These are phyloP conservation scores for Eleutherodactylus coqui DNA, from an alignment of 2,797 vertebrate genomes.

Conservation along the genomic window DNA sequence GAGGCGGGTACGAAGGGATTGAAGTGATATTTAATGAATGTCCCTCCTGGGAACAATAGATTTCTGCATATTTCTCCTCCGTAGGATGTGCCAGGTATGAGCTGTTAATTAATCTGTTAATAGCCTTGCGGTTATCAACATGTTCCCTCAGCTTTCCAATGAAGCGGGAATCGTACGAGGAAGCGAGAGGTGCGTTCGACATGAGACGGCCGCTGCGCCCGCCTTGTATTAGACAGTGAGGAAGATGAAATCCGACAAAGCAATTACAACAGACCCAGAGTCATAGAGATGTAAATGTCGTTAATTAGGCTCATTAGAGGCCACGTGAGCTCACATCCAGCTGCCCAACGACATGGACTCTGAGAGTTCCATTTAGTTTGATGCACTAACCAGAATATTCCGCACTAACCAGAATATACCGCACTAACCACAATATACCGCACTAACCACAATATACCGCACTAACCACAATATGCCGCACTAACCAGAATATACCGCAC, in stretches of 20 bases:
- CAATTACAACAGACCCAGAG: constrained; percentile 32
- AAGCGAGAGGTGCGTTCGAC: not conserved
- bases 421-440: too few species aligned
- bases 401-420: too few species aligned
- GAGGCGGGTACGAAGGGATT: too few species aligned
- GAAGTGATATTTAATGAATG: not conserved
- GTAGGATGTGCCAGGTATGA: constrained; percentile 31
- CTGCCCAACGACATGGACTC: constrained; percentile 8
- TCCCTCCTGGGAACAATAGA: constrained; percentile 7
- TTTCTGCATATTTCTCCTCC: not conserved
- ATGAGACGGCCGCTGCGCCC: not conserved
- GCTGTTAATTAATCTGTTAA: constrained; percentile 50
- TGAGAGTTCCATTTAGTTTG: constrained; percentile 17
- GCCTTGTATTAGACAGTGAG: constrained; percentile 30
- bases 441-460: too few species aligned
- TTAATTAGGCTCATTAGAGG: constrained; percentile 31
- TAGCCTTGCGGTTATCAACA: constrained; percentile 43
- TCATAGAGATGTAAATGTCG: constrained; percentile 44
- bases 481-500: too few species aligned
- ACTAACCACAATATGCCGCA: too few species aligned
- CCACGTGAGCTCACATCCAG: constrained; percentile 9
- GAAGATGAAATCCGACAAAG: constrained; percentile 39
- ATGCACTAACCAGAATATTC: too few species aligned
- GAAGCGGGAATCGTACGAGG: constrained; percentile 28
- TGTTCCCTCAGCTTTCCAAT: constrained; percentile 12